Evolutionary conservation across 1,140 invertebrate species (phyloP).

Genomic region (Lepeophtheirus salmonis): DNA sequence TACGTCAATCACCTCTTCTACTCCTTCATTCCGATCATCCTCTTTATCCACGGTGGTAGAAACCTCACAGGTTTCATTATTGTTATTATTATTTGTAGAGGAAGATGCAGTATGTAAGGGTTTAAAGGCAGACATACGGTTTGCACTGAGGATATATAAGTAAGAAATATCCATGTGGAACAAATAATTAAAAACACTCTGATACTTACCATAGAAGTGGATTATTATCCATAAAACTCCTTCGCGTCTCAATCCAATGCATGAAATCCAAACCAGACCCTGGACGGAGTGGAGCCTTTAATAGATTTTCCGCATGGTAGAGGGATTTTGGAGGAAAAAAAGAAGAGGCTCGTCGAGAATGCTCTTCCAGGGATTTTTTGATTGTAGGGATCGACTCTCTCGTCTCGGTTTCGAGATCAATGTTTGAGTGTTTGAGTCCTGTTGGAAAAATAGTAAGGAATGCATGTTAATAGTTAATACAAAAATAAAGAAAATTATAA

Average conservation of each 20-base stretch:
- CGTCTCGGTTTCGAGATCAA: no score
- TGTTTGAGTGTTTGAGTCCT: no score
- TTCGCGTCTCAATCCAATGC: neutral
- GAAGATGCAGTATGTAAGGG: neutral
- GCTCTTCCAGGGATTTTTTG: no score
- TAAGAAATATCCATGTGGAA: no score
- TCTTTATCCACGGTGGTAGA: neutral
- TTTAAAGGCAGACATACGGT: neutral
- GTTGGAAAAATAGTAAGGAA: no score
- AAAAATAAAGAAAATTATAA: no score
- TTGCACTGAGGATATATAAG: no score
- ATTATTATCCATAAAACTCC: neutral
- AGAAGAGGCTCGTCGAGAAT: no score
- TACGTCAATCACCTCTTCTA: neutral
- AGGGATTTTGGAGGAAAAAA: neutral
- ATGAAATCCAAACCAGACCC: neutral
- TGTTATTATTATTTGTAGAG: neutral
- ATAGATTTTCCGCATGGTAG: neutral
- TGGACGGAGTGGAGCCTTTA: neutral
- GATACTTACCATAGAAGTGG: neutral
- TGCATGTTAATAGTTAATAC: no score
- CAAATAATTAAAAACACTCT: no score
- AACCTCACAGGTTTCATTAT: neutral
- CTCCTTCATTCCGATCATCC: no score
- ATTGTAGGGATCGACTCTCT: no score